Evolutionary conservation across 2,797 vertebrate species (phyloP).

Genomic region (Epinephelus malabaricus): DNA sequence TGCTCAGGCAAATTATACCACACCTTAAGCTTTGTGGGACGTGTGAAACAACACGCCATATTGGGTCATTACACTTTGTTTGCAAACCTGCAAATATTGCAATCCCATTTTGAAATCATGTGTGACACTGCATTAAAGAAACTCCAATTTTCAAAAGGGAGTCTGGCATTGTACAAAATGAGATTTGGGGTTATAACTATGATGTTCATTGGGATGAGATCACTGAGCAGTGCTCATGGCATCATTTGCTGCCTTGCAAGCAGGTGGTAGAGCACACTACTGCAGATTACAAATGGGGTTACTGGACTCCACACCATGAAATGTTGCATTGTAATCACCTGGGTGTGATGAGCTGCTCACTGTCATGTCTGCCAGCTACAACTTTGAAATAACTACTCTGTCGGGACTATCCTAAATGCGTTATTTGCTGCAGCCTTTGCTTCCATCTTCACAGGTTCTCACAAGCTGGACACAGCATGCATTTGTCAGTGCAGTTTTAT

Average conservation of each 20-base stretch:
- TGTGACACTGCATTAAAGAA: not conserved
- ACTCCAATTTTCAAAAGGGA: constrained; percentile 12
- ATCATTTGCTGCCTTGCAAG: constrained; percentile 13
- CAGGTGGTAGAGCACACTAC: constrained; percentile 1
- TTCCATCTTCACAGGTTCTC: not conserved
- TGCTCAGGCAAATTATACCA: not conserved
- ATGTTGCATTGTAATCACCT: not conserved
- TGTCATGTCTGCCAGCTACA: constrained; percentile 3
- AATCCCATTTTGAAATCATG: constrained; percentile 12
- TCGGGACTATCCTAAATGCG: not conserved
- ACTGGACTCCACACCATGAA: not conserved
- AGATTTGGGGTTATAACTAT: constrained; percentile 10
- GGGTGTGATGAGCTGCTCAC: not conserved
- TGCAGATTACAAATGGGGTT: constrained; percentile 10
- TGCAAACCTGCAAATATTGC: constrained; percentile 9
- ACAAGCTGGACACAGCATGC: too few relatives aligned
- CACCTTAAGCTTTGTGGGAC: not conserved
- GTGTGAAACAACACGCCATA: not conserved
- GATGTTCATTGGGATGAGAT: constrained; percentile 21
- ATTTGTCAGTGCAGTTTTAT: not conserved
- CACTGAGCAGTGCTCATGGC: not conserved
- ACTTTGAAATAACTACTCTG: constrained; percentile 2
- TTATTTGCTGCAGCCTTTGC: not conserved
- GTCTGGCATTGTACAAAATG: constrained; percentile 17
- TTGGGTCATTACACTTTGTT: constrained; percentile 2